Conservation (phyloP, 2,113 vertebrate genomes). For the Notothenia rossii region DNA sequence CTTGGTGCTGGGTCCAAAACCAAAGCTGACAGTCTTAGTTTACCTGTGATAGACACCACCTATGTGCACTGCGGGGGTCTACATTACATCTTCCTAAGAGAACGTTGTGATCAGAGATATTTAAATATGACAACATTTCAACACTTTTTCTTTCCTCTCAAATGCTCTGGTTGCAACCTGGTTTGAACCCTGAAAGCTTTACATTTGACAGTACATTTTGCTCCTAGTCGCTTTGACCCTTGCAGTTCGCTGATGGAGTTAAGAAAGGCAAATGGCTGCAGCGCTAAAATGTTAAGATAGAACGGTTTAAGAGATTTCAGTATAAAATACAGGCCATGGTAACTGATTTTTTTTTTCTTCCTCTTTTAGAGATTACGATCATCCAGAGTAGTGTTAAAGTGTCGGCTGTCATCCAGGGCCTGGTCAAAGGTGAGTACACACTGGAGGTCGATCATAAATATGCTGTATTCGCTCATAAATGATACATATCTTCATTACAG, state of each 20-base stretch:
- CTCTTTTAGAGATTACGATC: constrained; percentile 88
- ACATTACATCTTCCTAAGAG: too few species aligned
- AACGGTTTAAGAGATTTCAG: not conserved
- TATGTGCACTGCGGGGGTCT: too few species aligned
- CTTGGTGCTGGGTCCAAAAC: too few species aligned
- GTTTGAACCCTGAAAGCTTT: too few species aligned
- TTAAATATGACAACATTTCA: too few species aligned
- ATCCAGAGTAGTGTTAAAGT: constrained; percentile 91
- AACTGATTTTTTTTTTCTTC: constrained; percentile 5
- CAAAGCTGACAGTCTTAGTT: too few species aligned
- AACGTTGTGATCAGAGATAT: too few species aligned
- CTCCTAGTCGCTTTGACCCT: not conserved
- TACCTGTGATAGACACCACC: too few species aligned
- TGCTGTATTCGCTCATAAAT: not conserved
- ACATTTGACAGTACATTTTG: too few species aligned
- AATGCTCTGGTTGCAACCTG: not conserved
- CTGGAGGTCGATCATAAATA: constrained; percentile 9
- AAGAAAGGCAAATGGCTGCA: not conserved
- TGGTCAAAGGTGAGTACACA: constrained; percentile 89
- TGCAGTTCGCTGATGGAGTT: not conserved
- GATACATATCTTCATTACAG: not conserved
- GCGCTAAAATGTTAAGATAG: not conserved
- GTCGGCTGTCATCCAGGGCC: constrained; percentile 91
- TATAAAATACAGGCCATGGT: not conserved
- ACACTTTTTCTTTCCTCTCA: not conserved